Percentiles rank a stretch among this genome's conserved stretches.
phyloP scores from a whole-genome alignment of 2,888 invertebrate species.

The Rhopalosiphum nymphaeae region DNA sequence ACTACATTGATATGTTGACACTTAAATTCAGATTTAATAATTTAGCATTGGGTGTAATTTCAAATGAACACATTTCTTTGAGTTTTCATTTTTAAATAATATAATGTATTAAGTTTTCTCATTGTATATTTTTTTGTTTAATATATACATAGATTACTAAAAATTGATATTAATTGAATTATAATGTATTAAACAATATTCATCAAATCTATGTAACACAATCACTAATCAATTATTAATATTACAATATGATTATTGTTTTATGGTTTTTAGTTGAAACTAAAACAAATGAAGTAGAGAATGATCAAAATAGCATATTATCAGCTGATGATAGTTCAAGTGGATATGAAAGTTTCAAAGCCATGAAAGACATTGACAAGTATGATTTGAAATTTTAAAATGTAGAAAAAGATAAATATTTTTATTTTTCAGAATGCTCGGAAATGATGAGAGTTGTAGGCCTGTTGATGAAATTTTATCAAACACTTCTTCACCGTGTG shows the following conservation, averaged over 20 bases:
- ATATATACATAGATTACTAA: neutral
- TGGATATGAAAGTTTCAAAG: conserved; percentile 80
- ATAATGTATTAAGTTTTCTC: neutral
- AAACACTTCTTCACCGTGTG: conserved; percentile 66
- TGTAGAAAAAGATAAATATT: neutral
- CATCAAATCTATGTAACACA: neutral
- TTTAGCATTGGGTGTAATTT: neutral
- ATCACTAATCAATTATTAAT: neutral
- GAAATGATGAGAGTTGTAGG: conserved; percentile 54
- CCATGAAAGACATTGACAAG: conserved; percentile 66
- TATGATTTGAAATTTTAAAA: conserved; percentile 4
- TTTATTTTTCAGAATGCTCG: conserved; percentile 46
- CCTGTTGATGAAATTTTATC: conserved; percentile 63
- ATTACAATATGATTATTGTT: neutral
- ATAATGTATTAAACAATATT: neutral
- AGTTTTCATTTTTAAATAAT: neutral
- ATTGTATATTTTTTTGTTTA: neutral
- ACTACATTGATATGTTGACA: neutral
- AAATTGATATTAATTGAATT: neutral
- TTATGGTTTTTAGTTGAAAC: conserved; percentile 41
- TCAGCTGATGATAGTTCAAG: conserved; percentile 79
- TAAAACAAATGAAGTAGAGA: conserved; percentile 66
- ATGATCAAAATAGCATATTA: conserved; percentile 74
- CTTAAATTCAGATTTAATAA: neutral
- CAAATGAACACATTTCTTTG: neutral